Evolutionary conservation across 2,797 vertebrate species (phyloP).

Genomic region (Euthynnus affinis): DNA sequence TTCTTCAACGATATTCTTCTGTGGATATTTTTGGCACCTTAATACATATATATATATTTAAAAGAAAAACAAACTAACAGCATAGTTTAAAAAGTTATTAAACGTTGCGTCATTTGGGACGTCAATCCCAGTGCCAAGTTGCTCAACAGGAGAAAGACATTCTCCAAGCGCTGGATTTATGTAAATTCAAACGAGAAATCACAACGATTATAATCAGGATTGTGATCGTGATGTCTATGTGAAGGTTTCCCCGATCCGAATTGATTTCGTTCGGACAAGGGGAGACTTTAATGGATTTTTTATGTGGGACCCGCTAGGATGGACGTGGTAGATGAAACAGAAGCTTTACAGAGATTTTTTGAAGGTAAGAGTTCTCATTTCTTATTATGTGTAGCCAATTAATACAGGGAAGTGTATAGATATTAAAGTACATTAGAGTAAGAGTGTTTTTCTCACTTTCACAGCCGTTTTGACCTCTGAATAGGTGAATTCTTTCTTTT

Average conservation of each 20-base stretch:
- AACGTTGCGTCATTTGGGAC: constrained; percentile 21
- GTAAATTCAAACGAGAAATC: constrained; percentile 29
- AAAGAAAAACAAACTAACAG: not conserved
- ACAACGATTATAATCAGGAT: constrained; percentile 24
- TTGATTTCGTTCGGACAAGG: constrained; percentile 77
- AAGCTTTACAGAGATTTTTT: constrained; percentile 98
- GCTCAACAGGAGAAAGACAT: constrained; percentile 36
- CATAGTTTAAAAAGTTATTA: constrained; percentile 11
- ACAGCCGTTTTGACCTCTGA: not conserved
- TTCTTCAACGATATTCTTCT: not conserved
- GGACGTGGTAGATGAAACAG: constrained; percentile 99
- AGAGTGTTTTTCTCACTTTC: not conserved
- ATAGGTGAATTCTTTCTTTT: too few species aligned
- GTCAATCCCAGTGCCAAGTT: constrained; percentile 33
- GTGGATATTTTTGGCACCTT: constrained; percentile 23
- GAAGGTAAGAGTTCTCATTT: constrained; percentile 89
- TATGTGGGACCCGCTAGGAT: constrained; percentile 90
- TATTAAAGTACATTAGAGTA: not conserved
- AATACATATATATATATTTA: too few species aligned
- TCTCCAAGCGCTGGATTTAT: constrained; percentile 48
- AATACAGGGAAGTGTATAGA: not conserved
- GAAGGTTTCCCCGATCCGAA: constrained; percentile 81
- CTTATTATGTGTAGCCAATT: not conserved
- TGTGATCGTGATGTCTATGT: constrained; percentile 72
- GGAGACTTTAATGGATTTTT: constrained; percentile 87